Base-by-base conservation (phyloP, 2,888 invertebrate genomes). In the Polydrusus pterygomalis region DNA sequence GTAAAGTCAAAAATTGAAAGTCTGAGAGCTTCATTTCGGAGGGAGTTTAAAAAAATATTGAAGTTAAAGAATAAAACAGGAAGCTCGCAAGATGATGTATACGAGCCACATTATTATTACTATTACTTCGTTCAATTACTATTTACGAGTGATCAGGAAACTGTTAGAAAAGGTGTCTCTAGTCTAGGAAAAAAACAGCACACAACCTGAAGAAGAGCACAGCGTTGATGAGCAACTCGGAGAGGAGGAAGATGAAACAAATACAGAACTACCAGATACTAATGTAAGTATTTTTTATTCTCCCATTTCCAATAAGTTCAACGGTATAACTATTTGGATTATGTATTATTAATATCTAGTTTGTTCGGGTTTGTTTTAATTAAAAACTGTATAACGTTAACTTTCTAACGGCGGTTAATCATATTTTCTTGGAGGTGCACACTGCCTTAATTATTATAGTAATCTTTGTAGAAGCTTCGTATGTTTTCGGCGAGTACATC, bases 401-500 rank as follows among this genome's bases (percentile, higher is more conserved):
- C 43, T 43, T 43, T 13, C 43, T 30, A 56, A 56, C 25, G 56
- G 25, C 34, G 56, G 25, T 13, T 56, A 56, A 63, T 63, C 45
- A 43, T 63, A 76, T 71, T 56, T 51, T 75, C 70, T 70, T 65
- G 69, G 34, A 77, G 75, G 17, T 15, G 49, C 60, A 51, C 51
- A 62, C 38, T 63, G 9, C 72, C 72, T 54, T 49, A 38, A 67
- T 70, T 71, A 47, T 38, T 71, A 54, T 63, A 77, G 18, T 74
- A 64, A 43, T 74, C 64, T 62, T 67, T 77, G 70, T 63, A 78
- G 15, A 38, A 17, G 34, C 74, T 58, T 58, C 75, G 49, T 38
- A 65, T 47, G 34, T 62, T 34, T 54, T 77, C 72, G 13, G 72
- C 77, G 38, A 65, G 43, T 58, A 15, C 58, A 69, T 25, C 64